Evolutionary conservation across 2,113 vertebrate species (phyloP).

Genomic region (Eurypyga helias): DNA sequence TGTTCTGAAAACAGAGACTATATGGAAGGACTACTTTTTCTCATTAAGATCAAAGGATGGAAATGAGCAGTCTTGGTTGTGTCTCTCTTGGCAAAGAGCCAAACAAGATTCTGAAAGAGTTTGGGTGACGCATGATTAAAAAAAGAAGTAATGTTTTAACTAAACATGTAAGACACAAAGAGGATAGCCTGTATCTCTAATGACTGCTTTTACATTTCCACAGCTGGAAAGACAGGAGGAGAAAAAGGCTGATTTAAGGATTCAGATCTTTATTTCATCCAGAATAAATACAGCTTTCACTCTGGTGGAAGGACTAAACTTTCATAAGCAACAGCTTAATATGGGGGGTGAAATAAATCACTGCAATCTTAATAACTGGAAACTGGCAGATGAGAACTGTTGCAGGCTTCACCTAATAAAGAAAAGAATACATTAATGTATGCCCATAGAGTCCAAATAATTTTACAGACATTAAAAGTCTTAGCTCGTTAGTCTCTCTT

Average conservation of each 20-base stretch:
- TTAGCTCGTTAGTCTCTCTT: background rate
- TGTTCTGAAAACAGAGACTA: background rate
- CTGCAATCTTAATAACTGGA: background rate
- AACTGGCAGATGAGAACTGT: background rate
- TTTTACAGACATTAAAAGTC: background rate
- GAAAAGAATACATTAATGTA: background rate
- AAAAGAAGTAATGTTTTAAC: background rate
- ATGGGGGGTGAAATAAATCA: background rate
- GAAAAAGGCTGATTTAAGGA: background rate
- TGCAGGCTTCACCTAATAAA: background rate
- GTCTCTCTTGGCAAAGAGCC: background rate
- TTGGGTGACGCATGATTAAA: background rate
- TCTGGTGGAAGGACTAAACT: background rate
- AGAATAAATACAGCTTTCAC: background rate
- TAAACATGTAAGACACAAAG: background rate
- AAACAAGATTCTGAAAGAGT: background rate
- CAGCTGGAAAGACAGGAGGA: background rate
- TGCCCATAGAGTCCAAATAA: background rate
- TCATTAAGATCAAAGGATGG: background rate
- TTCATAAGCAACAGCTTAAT: background rate
- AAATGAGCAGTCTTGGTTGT: background rate
- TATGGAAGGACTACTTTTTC: background rate
- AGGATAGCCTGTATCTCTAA: background rate
- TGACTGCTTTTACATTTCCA: background rate
- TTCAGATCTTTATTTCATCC: background rate